phyloP scores from a whole-genome alignment of 92 coral and sea anemone species.

The Bergia puertoricense region DNA sequence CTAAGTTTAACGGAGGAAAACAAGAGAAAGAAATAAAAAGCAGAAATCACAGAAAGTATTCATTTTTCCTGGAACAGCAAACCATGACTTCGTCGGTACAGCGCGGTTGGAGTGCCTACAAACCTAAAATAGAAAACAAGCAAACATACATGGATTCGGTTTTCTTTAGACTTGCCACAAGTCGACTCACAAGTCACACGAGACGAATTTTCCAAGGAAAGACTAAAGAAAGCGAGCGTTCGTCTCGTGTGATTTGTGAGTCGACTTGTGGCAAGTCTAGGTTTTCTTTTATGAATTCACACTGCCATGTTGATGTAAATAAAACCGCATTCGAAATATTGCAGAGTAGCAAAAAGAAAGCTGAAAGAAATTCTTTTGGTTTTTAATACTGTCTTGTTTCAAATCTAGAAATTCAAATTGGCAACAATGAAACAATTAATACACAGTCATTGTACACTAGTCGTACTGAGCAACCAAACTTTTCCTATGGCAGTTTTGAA shows the following conservation, averaged over 20 bases:
- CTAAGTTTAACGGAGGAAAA: too few species aligned
- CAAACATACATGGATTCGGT: background rate
- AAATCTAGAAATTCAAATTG: background rate
- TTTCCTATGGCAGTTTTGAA: too few species aligned
- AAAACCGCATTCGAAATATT: background rate
- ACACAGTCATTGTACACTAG: background rate
- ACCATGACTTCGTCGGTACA: background rate
- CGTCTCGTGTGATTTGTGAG: too few species aligned
- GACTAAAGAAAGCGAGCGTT: too few species aligned
- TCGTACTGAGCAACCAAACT: background rate
- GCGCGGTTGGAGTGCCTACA: background rate
- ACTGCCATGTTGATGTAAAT: background rate
- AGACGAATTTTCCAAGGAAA: too few species aligned
- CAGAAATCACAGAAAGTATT: too few species aligned
- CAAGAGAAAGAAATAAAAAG: too few species aligned
- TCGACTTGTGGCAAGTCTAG: too few species aligned
- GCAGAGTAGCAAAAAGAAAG: background rate
- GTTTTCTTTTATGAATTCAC: background rate
- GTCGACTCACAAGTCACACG: too few species aligned
- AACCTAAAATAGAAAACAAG: slow-evolving; percentile 9
- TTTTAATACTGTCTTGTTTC: background rate
- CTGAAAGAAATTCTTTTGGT: too few species aligned
- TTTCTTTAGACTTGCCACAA: background rate
- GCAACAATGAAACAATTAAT: background rate
- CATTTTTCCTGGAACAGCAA: too few species aligned